phyloP scores from a whole-genome alignment of 2,888 invertebrate genomes.

The Lasioglossum lativentre region DNA sequence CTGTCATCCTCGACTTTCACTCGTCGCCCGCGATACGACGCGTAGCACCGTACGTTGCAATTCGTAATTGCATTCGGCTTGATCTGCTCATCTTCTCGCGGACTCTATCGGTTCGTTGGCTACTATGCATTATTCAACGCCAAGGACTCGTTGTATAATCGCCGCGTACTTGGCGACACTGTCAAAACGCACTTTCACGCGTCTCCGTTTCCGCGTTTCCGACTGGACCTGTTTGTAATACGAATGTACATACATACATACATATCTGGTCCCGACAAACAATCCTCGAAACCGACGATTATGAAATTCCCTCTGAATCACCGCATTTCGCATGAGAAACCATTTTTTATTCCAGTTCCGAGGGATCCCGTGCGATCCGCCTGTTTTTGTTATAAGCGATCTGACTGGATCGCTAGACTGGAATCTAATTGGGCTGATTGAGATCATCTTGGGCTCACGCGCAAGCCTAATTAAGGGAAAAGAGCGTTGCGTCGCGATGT shows the following conservation, averaged over 20 bases:
- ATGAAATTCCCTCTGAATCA: background rate
- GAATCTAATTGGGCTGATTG: background rate
- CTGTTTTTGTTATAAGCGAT: background rate
- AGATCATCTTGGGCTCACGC: constrained; percentile 1
- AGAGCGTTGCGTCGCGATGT: background rate
- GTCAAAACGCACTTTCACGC: constrained; percentile 66
- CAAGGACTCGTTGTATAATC: constrained; percentile 79
- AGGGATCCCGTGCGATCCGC: background rate
- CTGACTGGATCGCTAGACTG: background rate
- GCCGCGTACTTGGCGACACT: constrained; percentile 70
- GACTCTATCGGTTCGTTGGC: background rate
- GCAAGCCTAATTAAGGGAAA: constrained; percentile 12
- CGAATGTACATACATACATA: no score
- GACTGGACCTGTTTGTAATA: constrained; percentile 34
- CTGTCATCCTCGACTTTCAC: constrained; percentile 68
- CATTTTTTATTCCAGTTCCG: background rate
- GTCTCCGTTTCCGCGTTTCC: constrained; percentile 66
- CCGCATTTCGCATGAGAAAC: background rate
- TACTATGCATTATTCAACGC: constrained; percentile 75
- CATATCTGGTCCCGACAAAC: background rate
- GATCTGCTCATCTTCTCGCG: constrained; percentile 36
- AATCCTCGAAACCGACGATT: background rate
- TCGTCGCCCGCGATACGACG: constrained; percentile 46
- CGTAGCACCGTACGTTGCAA: constrained; percentile 46
- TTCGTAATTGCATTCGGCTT: constrained; percentile 64